These are phyloP conservation scores for Megaustenia siamemsis DNA, from an alignment of 2,888 invertebrate species.

Conservation along the genomic window DNA sequence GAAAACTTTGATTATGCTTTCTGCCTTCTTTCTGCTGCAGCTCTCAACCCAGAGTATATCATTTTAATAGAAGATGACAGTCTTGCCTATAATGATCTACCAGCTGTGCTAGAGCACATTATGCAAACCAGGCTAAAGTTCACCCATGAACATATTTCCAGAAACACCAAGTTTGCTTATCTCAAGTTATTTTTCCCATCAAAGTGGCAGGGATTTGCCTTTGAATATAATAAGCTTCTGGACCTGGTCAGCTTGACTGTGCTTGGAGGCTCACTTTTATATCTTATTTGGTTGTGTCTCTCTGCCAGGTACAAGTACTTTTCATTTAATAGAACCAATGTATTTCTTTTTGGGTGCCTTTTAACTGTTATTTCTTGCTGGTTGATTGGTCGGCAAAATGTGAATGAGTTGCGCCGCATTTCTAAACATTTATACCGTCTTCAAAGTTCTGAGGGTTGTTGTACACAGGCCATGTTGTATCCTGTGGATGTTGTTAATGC, in stretches of 20 bases:
- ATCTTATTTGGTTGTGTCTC: background rate
- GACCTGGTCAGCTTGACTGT: slow-evolving; percentile 69
- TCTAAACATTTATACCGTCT: slow-evolving; percentile 69
- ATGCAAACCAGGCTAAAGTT: slow-evolving; percentile 56
- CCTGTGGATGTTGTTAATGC: slow-evolving; percentile 59
- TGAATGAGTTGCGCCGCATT: slow-evolving; percentile 70
- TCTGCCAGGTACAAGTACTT: background rate
- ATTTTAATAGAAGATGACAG: slow-evolving; percentile 78
- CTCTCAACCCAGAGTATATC: slow-evolving; percentile 65
- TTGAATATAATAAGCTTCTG: slow-evolving; percentile 64
- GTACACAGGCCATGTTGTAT: slow-evolving; percentile 78
- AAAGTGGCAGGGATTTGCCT: slow-evolving; percentile 73
- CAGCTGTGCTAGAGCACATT: slow-evolving; percentile 65
- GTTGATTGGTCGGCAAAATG: slow-evolving; percentile 70
- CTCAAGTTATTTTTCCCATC: slow-evolving; percentile 77
- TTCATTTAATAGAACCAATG: background rate
- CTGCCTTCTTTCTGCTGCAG: slow-evolving; percentile 70
- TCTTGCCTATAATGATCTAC: slow-evolving; percentile 67
- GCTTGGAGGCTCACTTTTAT: slow-evolving; percentile 60
- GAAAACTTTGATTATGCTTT: slow-evolving; percentile 77
- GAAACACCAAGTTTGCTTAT: slow-evolving; percentile 60
- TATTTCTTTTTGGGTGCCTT: slow-evolving; percentile 58
- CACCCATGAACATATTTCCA: background rate
- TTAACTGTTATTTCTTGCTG: slow-evolving; percentile 60
- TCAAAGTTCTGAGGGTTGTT: slow-evolving; percentile 73